A percentile compares a stretch with the other conserved stretches of the same genome.
Evolutionary conservation across 2,797 vertebrate genomes (phyloP).

Genomic region (Podargus strigoides): DNA sequence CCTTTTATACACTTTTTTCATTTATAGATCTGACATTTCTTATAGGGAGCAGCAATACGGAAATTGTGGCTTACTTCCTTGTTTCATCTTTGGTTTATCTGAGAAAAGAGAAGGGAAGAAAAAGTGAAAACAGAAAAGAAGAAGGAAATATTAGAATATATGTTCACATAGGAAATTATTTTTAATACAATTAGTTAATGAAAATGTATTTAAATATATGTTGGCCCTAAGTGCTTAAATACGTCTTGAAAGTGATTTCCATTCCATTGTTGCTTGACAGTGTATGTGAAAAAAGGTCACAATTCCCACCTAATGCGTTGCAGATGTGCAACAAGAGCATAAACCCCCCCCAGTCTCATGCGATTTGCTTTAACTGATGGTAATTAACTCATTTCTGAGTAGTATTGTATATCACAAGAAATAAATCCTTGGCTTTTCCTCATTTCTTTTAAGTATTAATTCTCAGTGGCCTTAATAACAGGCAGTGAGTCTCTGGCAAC

Average conservation of each 20-base stretch:
- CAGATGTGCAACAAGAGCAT: accelerated
- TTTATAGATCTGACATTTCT: not conserved
- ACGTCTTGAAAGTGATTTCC: not conserved
- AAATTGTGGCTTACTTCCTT: constrained; percentile 56
- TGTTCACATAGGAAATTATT: not conserved
- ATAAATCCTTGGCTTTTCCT: not conserved
- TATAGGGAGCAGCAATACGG: not conserved
- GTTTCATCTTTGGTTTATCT: constrained; percentile 43
- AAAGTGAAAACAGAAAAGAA: not conserved
- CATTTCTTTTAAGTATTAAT: not conserved
- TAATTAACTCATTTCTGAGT: not conserved
- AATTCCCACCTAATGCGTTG: not conserved
- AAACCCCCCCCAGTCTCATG: accelerated
- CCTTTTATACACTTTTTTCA: not conserved
- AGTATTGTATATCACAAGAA: not conserved
- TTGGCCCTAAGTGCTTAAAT: not conserved
- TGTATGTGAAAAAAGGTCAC: not conserved
- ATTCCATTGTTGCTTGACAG: not conserved
- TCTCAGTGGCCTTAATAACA: not conserved
- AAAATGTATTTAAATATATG: not conserved
- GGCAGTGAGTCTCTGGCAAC: not conserved
- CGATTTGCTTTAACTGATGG: not conserved
- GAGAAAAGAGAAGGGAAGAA: not conserved
- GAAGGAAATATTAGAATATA: not conserved
- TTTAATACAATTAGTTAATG: not conserved